Conservation (phyloP, 1,140 invertebrate species). For the Euwallacea fornicatus region DNA sequence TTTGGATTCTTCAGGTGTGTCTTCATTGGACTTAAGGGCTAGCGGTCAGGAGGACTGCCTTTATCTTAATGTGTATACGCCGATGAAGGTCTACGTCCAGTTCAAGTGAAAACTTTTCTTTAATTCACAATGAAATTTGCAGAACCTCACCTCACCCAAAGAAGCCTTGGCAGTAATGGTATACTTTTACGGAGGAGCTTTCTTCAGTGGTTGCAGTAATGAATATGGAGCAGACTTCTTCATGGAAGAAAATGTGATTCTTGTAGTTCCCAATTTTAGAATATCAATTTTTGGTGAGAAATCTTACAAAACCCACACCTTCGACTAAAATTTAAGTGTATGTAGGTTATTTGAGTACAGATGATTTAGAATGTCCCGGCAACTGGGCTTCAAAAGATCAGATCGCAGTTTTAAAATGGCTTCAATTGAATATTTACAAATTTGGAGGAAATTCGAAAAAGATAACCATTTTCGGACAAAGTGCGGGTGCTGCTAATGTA, state of each 20-base stretch:
- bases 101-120: background rate
- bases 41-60: constrained; percentile 69
- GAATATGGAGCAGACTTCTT: constrained; percentile 58
- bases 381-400: constrained; percentile 20
- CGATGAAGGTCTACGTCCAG: constrained; percentile 3
- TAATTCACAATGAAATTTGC: background rate
- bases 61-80: constrained; percentile 76
- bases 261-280: constrained; percentile 63
- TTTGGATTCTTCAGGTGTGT: constrained; percentile 46
- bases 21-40: constrained; percentile 44
- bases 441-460: constrained; percentile 30
- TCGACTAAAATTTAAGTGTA: background rate
- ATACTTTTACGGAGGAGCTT: constrained; percentile 60
- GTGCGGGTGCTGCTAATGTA: constrained; percentile 14
- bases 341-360: constrained; percentile 16
- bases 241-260: constrained; percentile 60
- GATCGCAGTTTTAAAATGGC: constrained; percentile 17
- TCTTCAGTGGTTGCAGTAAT: constrained; percentile 54
- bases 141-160: background rate
- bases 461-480: constrained; percentile 22
- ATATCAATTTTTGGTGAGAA: constrained; percentile 17
- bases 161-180: constrained; percentile 53
- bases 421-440: constrained; percentile 16
- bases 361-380: constrained; percentile 22
- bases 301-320: background rate